Conservation (phyloP, 2,113 vertebrate genomes). For the Mirounga angustirostris region DNA sequence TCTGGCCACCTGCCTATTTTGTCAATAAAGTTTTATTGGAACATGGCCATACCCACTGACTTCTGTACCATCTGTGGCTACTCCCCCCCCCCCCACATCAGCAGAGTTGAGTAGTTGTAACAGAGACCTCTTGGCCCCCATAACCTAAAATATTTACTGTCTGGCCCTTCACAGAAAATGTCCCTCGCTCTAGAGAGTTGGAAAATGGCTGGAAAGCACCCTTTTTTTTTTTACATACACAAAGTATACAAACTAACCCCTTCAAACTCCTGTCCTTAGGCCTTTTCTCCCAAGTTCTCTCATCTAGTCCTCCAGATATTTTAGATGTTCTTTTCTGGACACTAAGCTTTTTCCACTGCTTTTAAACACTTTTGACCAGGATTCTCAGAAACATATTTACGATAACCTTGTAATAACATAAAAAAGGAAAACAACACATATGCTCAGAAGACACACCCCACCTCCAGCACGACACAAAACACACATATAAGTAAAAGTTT, state of each 20-base stretch:
- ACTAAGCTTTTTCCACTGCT: not conserved
- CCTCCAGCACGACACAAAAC: not conserved
- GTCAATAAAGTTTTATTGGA: slow-evolving; percentile 74
- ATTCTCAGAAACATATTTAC: not conserved
- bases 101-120: not conserved
- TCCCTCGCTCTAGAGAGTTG: not conserved
- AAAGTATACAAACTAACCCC: not conserved
- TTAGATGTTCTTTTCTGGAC: not conserved
- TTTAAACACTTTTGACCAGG: not conserved
- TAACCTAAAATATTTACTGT: not conserved
- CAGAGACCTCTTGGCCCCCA: not conserved
- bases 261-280: not conserved
- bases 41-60: not conserved
- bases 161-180: not conserved
- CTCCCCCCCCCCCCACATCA: not conserved
- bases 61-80: not conserved
- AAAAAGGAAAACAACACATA: not conserved
- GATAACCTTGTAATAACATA: not conserved
- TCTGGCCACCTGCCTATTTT: not conserved
- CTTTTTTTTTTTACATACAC: not conserved
- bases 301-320: not conserved
- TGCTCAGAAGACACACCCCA: not conserved
- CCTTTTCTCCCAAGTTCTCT: not conserved
- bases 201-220: not conserved
- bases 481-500: not conserved